These are phyloP conservation scores for Oceanodroma leucorhoa DNA, from an alignment of 2,797 vertebrate species.

Conservation along the genomic window DNA sequence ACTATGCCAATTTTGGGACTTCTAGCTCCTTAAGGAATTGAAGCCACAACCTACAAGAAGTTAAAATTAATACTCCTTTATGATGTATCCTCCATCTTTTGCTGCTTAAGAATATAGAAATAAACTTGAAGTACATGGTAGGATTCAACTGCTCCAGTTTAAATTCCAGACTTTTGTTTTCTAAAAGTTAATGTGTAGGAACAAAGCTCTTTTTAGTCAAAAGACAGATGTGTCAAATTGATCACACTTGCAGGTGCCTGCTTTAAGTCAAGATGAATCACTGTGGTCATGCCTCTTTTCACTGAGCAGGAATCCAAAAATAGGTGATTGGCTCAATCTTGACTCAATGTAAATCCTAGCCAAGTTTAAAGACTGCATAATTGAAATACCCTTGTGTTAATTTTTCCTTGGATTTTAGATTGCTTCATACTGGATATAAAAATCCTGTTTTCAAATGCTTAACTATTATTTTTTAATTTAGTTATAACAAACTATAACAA, in stretches of 20 bases:
- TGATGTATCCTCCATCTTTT: not conserved
- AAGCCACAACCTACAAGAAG: not conserved
- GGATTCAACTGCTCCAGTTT: not conserved
- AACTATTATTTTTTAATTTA: not conserved
- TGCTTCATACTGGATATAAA: not conserved
- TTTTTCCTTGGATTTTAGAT: not conserved
- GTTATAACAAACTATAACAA: not conserved
- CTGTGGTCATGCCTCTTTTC: not conserved
- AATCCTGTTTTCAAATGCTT: not conserved
- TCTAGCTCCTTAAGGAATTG: not conserved
- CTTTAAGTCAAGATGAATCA: not conserved
- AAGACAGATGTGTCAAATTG: not conserved
- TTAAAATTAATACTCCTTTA: not conserved
- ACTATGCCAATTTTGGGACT: not conserved
- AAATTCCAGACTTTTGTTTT: not conserved
- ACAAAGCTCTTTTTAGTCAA: not conserved
- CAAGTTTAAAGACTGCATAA: not conserved
- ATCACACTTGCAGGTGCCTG: not conserved
- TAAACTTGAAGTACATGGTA: not conserved
- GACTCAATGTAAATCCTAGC: not conserved
- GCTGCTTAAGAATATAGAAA: not conserved
- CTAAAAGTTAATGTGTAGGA: not conserved
- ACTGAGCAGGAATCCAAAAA: not conserved
- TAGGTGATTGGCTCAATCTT: not conserved
- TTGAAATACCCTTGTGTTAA: not conserved